A percentile compares a stretch with the other conserved stretches of the same genome.
Evolutionary conservation across 2,888 invertebrate genomes (phyloP).

Genomic region (Ferdinandea cuprea): DNA sequence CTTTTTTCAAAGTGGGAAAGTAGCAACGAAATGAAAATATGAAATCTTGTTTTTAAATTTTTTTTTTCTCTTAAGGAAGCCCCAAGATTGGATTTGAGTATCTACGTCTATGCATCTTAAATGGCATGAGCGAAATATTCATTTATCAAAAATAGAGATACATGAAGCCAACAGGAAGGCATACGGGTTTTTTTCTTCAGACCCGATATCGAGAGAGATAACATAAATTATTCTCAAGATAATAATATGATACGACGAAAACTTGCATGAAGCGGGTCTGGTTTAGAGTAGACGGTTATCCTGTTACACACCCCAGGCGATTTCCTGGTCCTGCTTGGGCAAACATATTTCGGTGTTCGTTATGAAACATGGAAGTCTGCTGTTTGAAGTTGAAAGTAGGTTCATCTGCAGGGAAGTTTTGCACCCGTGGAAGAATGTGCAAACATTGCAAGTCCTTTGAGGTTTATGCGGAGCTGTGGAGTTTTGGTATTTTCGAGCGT

Average conservation of each 20-base stretch:
- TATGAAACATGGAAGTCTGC: neutral
- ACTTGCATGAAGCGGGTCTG: neutral
- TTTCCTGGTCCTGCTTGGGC: neutral
- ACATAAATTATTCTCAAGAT: neutral
- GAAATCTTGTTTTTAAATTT: neutral
- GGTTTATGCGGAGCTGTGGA: neutral
- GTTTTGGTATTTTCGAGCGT: too few species aligned
- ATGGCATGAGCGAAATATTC: neutral
- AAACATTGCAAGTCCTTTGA: neutral
- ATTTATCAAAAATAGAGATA: neutral
- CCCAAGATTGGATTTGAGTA: neutral
- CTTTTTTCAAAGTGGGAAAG: conserved; percentile 7
- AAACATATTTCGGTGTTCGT: neutral
- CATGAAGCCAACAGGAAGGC: neutral
- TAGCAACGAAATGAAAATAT: neutral
- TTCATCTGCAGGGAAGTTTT: neutral
- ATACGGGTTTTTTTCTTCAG: neutral
- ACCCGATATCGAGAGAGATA: neutral
- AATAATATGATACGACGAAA: neutral
- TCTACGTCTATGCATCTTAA: neutral
- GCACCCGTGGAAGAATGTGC: neutral
- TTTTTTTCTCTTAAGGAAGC: neutral
- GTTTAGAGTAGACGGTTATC: neutral
- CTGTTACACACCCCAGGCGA: neutral
- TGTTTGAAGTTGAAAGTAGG: neutral